Conservation (phyloP, 2,888 invertebrate species). For the Stenolophus ochropezus region DNA sequence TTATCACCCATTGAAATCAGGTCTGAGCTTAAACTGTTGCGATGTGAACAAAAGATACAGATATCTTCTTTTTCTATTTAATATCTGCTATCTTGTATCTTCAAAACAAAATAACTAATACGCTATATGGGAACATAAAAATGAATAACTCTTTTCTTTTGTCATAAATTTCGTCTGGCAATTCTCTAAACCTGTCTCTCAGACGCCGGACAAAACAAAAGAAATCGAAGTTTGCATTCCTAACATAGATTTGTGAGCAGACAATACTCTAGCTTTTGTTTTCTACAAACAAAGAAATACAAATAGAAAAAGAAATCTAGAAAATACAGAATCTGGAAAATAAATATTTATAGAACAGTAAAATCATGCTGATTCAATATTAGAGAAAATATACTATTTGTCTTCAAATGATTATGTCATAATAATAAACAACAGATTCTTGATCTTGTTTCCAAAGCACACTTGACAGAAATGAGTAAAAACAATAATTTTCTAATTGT, state of each 20-base stretch:
- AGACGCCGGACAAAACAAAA: background rate
- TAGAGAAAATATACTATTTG: too few species aligned
- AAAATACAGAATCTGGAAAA: too few species aligned
- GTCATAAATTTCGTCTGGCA: background rate
- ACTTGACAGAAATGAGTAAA: too few species aligned
- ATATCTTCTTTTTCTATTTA: background rate
- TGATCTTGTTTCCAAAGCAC: too few species aligned
- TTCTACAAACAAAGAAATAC: background rate
- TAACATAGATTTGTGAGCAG: background rate
- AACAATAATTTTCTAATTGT: too few species aligned
- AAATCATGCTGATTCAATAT: too few species aligned
- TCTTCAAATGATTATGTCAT: too few species aligned
- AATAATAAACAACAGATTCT: too few species aligned
- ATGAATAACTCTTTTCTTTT: background rate
- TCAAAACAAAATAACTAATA: background rate
- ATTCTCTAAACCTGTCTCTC: background rate
- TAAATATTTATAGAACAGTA: too few species aligned
- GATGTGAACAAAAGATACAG: background rate
- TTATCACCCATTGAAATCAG: too few species aligned
- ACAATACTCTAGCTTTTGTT: background rate
- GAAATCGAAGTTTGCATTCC: background rate
- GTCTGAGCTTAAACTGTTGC: too few species aligned
- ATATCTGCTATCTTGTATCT: background rate
- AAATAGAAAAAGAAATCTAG: background rate
- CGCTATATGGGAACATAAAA: background rate